Conservation (phyloP, 2,888 invertebrate species). For the Sepioteuthis lessoniana region DNA sequence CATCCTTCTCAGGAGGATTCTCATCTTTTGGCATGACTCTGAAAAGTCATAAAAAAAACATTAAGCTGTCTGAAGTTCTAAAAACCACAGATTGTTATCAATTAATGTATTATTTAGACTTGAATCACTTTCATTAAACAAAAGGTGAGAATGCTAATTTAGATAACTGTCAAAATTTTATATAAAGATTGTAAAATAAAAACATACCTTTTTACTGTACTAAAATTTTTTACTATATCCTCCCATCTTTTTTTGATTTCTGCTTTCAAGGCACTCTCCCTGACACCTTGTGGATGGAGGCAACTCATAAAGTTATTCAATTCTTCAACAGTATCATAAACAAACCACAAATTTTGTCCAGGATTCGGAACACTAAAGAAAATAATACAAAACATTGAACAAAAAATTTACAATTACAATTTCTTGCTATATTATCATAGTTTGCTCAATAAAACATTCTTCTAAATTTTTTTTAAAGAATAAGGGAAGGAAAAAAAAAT, state of each 20-base stretch:
- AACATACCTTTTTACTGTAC: constrained; percentile 56
- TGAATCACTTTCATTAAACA: no score
- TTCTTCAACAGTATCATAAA: constrained; percentile 66
- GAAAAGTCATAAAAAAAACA: background rate
- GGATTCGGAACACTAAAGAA: constrained; percentile 66
- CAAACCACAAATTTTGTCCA: constrained; percentile 74
- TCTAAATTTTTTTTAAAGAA: no score
- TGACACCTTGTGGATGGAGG: constrained; percentile 70
- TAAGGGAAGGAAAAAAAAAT: no score
- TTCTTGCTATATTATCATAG: no score
- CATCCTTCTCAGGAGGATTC: constrained; percentile 56
- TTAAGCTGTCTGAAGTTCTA: background rate
- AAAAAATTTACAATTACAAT: background rate
- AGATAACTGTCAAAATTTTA: background rate
- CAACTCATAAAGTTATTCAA: constrained; percentile 66
- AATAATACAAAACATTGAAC: background rate
- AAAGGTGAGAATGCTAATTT: no score
- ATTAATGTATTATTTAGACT: background rate
- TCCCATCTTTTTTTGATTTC: constrained; percentile 67
- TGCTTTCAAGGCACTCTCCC: constrained; percentile 69
- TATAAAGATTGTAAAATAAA: background rate
- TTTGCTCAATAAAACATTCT: no score
- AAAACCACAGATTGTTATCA: background rate
- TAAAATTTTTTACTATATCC: constrained; percentile 61
- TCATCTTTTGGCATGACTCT: background rate